Conservation (phyloP, 2,113 vertebrate genomes). For the Nothoprocta pentlandii region DNA sequence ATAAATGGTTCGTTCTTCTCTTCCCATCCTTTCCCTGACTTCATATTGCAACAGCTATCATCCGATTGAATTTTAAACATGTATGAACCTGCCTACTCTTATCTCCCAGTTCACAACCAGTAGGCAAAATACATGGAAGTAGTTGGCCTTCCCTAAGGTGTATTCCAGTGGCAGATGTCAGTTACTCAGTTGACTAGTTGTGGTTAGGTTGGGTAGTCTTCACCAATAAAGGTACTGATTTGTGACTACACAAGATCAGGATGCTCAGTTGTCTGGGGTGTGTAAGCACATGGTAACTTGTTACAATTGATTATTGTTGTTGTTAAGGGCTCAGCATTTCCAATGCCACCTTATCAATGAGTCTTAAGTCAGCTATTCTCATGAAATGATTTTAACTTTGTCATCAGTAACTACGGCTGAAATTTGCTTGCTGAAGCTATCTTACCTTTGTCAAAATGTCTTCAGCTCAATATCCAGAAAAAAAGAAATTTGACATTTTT, state of each 20-base stretch:
- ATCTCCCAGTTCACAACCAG: background rate
- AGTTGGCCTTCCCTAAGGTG: background rate
- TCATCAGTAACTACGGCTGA: constrained; percentile 51
- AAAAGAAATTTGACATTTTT: constrained; percentile 79
- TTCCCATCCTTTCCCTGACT: background rate
- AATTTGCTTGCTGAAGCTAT: constrained; percentile 63
- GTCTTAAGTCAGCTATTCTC: constrained; percentile 32
- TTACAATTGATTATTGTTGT: too few species aligned
- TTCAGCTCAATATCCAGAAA: constrained; percentile 75
- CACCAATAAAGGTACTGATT: constrained; percentile 29
- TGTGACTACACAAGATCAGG: background rate
- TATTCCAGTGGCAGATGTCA: background rate
- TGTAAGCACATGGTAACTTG: background rate
- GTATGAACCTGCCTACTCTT: background rate
- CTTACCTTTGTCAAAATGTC: constrained; percentile 76
- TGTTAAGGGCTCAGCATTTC: background rate
- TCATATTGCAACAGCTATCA: background rate
- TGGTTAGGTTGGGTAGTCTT: constrained; percentile 7
- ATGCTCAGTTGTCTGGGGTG: background rate
- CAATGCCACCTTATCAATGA: constrained; percentile 24
- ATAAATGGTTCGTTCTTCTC: background rate
- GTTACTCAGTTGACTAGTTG: background rate
- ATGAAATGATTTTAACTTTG: constrained; percentile 43
- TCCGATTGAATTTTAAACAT: background rate
- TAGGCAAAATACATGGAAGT: background rate